phyloP scores from a whole-genome alignment of 2,797 vertebrate genomes.

The Sparus aurata region DNA sequence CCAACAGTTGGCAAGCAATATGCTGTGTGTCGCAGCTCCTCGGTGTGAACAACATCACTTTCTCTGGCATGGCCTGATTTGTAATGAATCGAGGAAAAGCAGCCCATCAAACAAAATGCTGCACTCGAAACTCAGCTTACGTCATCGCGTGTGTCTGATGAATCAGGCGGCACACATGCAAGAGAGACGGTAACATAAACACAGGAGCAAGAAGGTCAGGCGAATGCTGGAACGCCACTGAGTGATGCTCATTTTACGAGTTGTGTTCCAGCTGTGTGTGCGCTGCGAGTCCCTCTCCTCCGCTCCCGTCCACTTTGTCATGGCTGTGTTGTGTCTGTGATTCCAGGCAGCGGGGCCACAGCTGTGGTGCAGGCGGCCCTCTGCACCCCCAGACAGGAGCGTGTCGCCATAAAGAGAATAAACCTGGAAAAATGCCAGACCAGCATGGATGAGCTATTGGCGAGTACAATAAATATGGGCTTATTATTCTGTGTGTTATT shows the following conservation, averaged over 20 bases:
- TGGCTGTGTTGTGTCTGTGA: slow-evolving; percentile 68
- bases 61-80: slow-evolving; percentile 54
- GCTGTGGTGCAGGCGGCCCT: slow-evolving; percentile 98
- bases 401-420: slow-evolving; percentile 99
- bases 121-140: background rate
- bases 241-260: slow-evolving; percentile 17
- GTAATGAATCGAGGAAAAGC: slow-evolving; percentile 39
- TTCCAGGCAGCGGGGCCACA: slow-evolving; percentile 96
- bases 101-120: background rate
- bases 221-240: background rate
- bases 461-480: slow-evolving; percentile 84
- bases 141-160: background rate
- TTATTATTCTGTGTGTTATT: slow-evolving; percentile 50
- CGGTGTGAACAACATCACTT: slow-evolving; percentile 52
- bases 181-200: slow-evolving; percentile 11
- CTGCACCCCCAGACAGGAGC: slow-evolving; percentile 96
- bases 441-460: slow-evolving; percentile 99
- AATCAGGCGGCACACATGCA: slow-evolving; percentile 9
- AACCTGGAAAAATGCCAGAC: slow-evolving; percentile 99
- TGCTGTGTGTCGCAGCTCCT: slow-evolving; percentile 44
- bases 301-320: slow-evolving; percentile 43
- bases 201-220: background rate
- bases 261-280: slow-evolving; percentile 42
- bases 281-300: slow-evolving; percentile 39
- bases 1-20: slow-evolving; percentile 69